Conservation (phyloP, 2,888 invertebrate genomes). For the Nomada goodeniana region DNA sequence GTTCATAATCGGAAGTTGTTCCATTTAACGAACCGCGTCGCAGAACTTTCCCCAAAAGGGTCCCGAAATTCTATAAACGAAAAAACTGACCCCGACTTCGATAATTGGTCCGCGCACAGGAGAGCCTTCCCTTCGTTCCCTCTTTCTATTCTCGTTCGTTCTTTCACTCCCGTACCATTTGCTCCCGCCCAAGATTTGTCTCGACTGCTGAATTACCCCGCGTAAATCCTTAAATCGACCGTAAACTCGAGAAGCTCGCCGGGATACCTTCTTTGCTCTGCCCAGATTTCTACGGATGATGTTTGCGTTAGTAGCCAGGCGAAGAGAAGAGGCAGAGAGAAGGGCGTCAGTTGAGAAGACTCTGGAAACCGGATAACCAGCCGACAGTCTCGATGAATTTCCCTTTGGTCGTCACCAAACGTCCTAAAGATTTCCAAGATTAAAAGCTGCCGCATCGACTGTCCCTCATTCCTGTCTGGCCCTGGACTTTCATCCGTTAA, state of each 20-base stretch:
- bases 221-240: constrained; percentile 79
- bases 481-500: constrained; percentile 23
- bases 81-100: constrained; percentile 38
- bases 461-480: constrained; percentile 6
- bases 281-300: constrained; percentile 75
- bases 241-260: constrained; percentile 73
- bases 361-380: constrained; percentile 43
- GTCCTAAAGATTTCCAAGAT: constrained; percentile 72
- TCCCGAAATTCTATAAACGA: constrained; percentile 38
- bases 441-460: constrained; percentile 67
- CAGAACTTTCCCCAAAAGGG: constrained; percentile 16
- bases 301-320: constrained; percentile 74
- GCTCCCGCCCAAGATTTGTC: constrained; percentile 62
- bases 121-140: background rate
- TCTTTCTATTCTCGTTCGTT: background rate
- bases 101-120: constrained; percentile 35
- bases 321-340: constrained; percentile 42
- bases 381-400: constrained; percentile 57
- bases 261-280: constrained; percentile 67
- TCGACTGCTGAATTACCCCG: constrained; percentile 73
- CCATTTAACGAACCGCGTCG: constrained; percentile 42
- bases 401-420: constrained; percentile 66
- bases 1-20: constrained; percentile 16
- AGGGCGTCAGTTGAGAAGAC: constrained; percentile 31
- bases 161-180: constrained; percentile 44